phyloP scores from a whole-genome alignment of 2,113 vertebrate genomes.

The Centropus unirufus region DNA sequence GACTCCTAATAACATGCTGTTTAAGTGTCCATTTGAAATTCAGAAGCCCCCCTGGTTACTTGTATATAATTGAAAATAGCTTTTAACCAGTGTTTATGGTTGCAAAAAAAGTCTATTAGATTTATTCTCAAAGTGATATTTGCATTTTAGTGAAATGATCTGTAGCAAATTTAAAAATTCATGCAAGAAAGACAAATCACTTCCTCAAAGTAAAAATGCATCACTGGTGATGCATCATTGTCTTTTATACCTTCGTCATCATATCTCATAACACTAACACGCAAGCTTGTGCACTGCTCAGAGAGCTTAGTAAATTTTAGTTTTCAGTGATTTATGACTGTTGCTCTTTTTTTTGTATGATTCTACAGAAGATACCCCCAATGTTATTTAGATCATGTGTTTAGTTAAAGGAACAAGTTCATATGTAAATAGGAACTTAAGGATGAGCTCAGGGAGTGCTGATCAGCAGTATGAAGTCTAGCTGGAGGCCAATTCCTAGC shows the following conservation, averaged over 20 bases:
- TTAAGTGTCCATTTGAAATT: not conserved
- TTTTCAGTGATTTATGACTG: conserved; percentile 25
- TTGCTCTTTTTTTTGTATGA: not conserved
- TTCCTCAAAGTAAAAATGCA: not conserved
- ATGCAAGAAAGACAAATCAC: conserved; percentile 15
- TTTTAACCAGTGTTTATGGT: conserved; percentile 2
- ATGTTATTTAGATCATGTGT: not conserved
- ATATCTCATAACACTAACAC: not conserved
- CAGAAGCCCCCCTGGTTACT: not conserved
- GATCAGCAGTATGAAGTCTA: not conserved
- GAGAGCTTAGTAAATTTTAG: not conserved
- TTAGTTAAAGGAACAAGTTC: not conserved
- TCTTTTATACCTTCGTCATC: conserved; percentile 14
- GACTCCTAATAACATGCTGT: not conserved
- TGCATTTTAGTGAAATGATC: conserved; percentile 20
- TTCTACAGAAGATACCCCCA: not conserved
- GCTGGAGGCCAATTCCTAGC: not conserved
- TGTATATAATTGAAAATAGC: not conserved
- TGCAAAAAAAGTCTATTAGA: not conserved
- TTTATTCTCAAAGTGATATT: conserved; percentile 17
- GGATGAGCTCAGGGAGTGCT: not conserved
- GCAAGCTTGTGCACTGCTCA: not conserved
- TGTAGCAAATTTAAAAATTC: conserved; percentile 21
- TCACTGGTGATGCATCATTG: not conserved
- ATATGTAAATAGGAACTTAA: not conserved